Conservation (phyloP, 2,113 vertebrate species). For the Paramormyrops kingsleyae region DNA sequence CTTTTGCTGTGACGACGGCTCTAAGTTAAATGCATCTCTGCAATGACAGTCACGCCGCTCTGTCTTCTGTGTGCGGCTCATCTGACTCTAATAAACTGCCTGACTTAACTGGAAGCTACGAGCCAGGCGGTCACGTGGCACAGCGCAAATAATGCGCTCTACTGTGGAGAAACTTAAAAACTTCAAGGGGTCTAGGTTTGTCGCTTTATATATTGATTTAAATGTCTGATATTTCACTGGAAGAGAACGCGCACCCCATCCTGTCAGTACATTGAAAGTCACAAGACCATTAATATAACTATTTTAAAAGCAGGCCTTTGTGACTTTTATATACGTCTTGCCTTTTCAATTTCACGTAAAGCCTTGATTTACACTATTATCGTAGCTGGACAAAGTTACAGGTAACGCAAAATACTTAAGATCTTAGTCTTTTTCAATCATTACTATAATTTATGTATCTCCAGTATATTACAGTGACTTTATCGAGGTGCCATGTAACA, state of each 20-base stretch:
- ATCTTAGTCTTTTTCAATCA: neutral
- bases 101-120: neutral
- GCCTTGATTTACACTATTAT: neutral
- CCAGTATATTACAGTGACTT: neutral
- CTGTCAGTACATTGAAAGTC: neutral
- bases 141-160: neutral
- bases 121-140: neutral
- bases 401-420: neutral
- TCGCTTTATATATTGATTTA: neutral
- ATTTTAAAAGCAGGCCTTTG: neutral
- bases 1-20: neutral
- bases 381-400: neutral
- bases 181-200: neutral
- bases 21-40: neutral
- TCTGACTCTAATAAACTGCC: constrained; percentile 9
- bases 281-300: neutral
- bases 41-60: neutral
- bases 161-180: neutral
- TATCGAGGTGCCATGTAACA: neutral
- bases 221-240: neutral
- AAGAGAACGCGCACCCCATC: neutral
- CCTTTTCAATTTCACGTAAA: neutral
- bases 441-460: neutral
- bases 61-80: neutral
- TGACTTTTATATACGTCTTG: neutral